Evolutionary conservation across 2,888 invertebrate genomes (phyloP), one percentile per base, ranked within the genome.

Genomic region (Melinopterus prodromus): DNA sequence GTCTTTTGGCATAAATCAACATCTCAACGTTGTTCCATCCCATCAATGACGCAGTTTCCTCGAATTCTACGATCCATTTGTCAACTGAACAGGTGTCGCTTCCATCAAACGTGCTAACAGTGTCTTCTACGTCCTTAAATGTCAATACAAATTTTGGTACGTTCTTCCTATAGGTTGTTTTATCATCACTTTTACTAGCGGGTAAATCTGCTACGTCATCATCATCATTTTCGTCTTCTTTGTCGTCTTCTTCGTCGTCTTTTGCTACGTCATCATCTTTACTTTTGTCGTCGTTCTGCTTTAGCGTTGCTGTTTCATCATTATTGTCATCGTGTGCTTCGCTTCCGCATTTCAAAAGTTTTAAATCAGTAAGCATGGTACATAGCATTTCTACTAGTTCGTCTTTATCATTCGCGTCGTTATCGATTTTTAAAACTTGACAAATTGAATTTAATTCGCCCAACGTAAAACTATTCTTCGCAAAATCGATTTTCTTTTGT

Each of bases 1-100:
- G 16, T 79, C 85, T 85, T 80, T 86, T 86, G 4, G 84, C 85
- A 85, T 84, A 86, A n/a, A 86, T 81, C 36, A 84, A 82, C 70
- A 82, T 84, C 79, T 86, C 83, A 70, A 85, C 74, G 16, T 85
- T 84, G 75, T 83, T 82, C 84, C 84, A 86, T 53, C 82, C 80
- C 77, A 82, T 84, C 4, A 86, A 15, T 16, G 74, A 76, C 15
- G 85, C 82, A n/a, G 82, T 83, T 53, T 86, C 84, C 81, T 86
- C 86, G 77, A 86, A 85, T 78, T 84, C 85, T 16, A 16, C 69
- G 16, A 86, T 82, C 84, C 85, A 86, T 70, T 80, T 83, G 6
- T 71, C n/a, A 2, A 71, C 15, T 26, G 71, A 15, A 71, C 15
- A 71, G 15, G 1, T 15, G 2, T 71, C 71, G 2, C 15, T 5